Conservation (phyloP, 2,888 invertebrate genomes). For the Harpalus rufipes region DNA sequence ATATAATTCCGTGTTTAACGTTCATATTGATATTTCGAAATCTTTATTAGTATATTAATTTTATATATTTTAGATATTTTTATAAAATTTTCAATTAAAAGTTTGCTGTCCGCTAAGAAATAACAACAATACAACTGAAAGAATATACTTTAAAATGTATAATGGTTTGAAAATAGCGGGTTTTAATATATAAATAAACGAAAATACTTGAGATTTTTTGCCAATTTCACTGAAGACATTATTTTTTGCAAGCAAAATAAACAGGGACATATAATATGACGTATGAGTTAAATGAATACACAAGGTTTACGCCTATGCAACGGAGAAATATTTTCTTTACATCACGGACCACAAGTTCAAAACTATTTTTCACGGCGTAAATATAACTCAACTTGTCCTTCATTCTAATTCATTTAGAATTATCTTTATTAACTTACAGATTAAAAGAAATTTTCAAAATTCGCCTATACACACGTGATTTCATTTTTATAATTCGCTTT, state of each 20-base stretch:
- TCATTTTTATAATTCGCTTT: not conserved
- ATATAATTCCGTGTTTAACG: not conserved
- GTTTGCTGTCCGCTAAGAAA: not conserved
- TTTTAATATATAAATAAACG: not conserved
- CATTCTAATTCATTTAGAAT: conserved; percentile 28
- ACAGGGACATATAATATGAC: conserved; percentile 6
- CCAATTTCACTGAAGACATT: not conserved
- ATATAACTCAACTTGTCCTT: conserved; percentile 35
- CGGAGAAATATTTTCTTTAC: conserved; percentile 29
- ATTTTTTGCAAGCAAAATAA: not conserved
- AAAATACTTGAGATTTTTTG: not conserved
- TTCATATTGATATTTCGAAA: not conserved
- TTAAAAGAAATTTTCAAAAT: not conserved
- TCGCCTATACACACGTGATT: not conserved
- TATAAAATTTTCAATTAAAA: not conserved
- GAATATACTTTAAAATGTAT: not conserved
- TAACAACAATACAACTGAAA: not conserved
- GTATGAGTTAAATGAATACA: conserved; percentile 39
- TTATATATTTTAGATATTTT: not conserved
- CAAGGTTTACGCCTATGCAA: conserved; percentile 53
- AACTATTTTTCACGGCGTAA: conserved; percentile 43
- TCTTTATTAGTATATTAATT: not conserved
- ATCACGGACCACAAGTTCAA: conserved; percentile 32
- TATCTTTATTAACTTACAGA: conserved; percentile 9
- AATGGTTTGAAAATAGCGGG: not conserved